A percentile compares a stretch with the other conserved stretches of the same genome.
Conservation (phyloP, 1,140 invertebrate genomes). For the Melanaphis sacchari region DNA sequence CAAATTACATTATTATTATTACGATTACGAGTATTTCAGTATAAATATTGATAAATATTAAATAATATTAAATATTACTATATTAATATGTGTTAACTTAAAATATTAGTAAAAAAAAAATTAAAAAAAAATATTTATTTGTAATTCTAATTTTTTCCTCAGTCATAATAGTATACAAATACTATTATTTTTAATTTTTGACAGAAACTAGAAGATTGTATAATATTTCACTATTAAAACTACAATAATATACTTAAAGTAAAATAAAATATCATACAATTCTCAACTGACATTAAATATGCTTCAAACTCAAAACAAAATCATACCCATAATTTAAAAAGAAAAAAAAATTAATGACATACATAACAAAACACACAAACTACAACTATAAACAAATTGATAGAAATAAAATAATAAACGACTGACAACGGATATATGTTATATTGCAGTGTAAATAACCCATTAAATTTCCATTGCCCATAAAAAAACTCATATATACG, state of each 20-base stretch:
- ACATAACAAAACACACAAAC: neutral
- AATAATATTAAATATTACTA: too few relatives aligned
- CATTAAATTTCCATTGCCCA: slow-evolving; percentile 30
- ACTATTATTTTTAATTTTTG: neutral
- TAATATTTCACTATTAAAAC: neutral
- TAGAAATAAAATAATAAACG: slow-evolving; percentile 34
- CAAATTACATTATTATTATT: neutral
- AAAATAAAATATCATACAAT: neutral
- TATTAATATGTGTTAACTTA: neutral
- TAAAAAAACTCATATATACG: slow-evolving; percentile 10
- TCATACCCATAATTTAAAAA: neutral
- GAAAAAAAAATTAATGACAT: neutral
- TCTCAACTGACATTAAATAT: neutral
- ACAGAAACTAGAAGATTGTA: neutral
- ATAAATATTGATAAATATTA: too few relatives aligned
- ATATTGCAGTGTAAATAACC: neutral
- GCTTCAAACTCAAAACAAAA: neutral
- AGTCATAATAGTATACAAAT: neutral
- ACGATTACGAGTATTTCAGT: neutral
- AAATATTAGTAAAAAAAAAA: neutral
- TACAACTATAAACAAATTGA: slow-evolving; percentile 3
- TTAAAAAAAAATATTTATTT: neutral
- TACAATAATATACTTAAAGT: neutral
- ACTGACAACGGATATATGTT: slow-evolving; percentile 4
- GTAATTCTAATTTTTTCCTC: neutral